These are phyloP conservation scores for Gymnothorax reevesii DNA, from an alignment of 2,797 vertebrate genomes.

Conservation along the genomic window DNA sequence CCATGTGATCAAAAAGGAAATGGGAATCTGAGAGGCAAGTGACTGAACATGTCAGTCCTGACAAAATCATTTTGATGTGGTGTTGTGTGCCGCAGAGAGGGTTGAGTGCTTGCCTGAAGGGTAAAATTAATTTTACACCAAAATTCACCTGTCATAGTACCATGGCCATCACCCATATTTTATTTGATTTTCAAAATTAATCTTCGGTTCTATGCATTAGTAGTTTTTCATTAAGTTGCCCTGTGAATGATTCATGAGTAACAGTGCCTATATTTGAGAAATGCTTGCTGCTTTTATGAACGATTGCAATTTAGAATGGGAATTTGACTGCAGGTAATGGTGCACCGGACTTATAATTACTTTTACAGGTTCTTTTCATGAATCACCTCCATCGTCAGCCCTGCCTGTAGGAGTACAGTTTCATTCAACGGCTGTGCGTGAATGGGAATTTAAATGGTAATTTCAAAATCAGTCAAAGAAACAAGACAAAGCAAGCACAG, in stretches of 20 bases:
- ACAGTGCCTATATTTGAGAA: not conserved
- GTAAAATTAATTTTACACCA: not conserved
- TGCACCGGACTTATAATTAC: not conserved
- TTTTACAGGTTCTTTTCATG: not conserved
- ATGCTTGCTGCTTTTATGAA: not conserved
- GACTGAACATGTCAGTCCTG: not conserved
- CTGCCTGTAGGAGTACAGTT: not conserved
- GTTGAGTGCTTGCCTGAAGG: not conserved
- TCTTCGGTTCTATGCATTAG: not conserved
- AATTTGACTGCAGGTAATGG: conserved; percentile 9
- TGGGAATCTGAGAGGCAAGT: conserved; percentile 31
- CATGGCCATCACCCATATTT: not conserved
- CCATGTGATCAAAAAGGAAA: conserved; percentile 32
- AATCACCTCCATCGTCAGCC: not conserved
- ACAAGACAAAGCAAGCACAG: not conserved
- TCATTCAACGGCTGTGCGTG: not conserved
- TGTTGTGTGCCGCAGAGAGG: not conserved
- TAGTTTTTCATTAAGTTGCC: not conserved
- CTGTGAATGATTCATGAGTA: not conserved
- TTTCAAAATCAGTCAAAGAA: conserved; percentile 2
- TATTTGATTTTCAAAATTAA: not conserved
- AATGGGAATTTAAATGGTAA: conserved; percentile 6
- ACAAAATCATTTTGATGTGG: not conserved
- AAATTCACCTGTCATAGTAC: not conserved
- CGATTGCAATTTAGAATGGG: not conserved